Evolutionary conservation across 2,888 invertebrate genomes (phyloP).

Genomic region (Drosophila pseudotakahashii): DNA sequence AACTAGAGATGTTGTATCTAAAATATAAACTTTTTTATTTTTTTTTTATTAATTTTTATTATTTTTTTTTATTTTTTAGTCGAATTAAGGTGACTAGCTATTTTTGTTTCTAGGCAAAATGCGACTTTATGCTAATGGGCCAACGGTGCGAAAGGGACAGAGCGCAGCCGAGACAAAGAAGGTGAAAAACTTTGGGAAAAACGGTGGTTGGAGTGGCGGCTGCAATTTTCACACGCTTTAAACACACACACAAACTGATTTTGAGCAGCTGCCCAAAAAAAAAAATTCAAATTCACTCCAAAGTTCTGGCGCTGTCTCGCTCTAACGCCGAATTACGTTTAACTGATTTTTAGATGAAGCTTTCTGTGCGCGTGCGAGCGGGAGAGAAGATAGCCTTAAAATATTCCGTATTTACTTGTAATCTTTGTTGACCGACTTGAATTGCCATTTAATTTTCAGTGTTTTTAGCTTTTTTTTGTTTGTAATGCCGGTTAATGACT

Average conservation of each 20-base stretch:
- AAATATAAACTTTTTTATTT: no score
- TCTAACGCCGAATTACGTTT: conserved; percentile 50
- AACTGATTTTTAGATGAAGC: conserved; percentile 58
- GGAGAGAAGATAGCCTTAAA: neutral
- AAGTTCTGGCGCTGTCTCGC: conserved; percentile 10
- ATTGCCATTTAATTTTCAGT: conserved; percentile 12
- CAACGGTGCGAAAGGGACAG: conserved; percentile 55
- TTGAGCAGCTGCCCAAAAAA: conserved; percentile 40
- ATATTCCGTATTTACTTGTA: conserved; percentile 1
- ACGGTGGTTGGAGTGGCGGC: conserved; percentile 51
- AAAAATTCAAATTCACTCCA: conserved; percentile 28
- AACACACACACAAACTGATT: conserved; percentile 27
- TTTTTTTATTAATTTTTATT: no score
- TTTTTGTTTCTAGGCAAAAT: conserved; percentile 24
- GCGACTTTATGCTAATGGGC: conserved; percentile 69
- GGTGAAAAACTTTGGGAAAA: conserved; percentile 41
- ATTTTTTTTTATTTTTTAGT: no score
- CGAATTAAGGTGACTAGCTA: no score
- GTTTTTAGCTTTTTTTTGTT: conserved; percentile 7
- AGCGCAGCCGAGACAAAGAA: conserved; percentile 1
- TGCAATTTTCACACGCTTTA: conserved; percentile 73
- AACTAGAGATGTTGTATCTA: no score
- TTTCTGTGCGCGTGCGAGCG: conserved; percentile 3
- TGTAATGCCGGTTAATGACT: conserved; percentile 74
- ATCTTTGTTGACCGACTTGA: conserved; percentile 1